These are phyloP conservation scores for Ophraella communa DNA, from an alignment of 2,888 invertebrate species.

Conservation along the genomic window DNA sequence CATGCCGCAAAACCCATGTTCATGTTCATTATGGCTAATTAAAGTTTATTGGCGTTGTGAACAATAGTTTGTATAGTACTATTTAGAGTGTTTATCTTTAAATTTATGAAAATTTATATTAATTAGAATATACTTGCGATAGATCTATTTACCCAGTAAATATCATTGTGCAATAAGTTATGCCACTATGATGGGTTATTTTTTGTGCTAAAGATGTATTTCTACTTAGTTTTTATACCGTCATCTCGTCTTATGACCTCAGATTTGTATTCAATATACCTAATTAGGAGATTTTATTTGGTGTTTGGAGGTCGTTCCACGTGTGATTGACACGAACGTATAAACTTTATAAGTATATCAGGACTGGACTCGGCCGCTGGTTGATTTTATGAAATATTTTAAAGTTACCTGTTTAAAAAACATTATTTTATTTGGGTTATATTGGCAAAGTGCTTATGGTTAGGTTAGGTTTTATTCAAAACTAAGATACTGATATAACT, in stretches of 20 bases:
- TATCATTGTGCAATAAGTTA: background rate
- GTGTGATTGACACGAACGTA: slow-evolving; percentile 1
- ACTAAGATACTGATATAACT: no score
- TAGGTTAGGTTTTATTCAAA: no score
- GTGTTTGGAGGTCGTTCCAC: slow-evolving; percentile 6
- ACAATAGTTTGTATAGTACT: background rate
- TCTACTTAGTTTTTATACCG: slow-evolving; percentile 3
- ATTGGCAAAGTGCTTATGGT: no score
- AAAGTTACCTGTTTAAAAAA: no score
- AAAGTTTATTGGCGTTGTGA: background rate
- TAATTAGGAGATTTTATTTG: slow-evolving; percentile 4
- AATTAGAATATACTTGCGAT: background rate
- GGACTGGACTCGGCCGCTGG: background rate
- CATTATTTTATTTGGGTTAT: no score
- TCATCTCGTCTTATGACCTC: slow-evolving; percentile 4
- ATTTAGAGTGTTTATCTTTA: background rate
- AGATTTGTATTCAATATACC: slow-evolving; percentile 4
- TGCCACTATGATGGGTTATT: background rate
- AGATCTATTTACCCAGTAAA: no score
- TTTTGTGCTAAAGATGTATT: background rate
- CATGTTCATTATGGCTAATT: background rate
- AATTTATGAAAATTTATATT: background rate
- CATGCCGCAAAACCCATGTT: background rate
- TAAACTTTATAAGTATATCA: background rate
- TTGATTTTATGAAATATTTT: no score